phyloP scores from a whole-genome alignment of 2,797 vertebrate genomes.

The Scleropages formosus region DNA sequence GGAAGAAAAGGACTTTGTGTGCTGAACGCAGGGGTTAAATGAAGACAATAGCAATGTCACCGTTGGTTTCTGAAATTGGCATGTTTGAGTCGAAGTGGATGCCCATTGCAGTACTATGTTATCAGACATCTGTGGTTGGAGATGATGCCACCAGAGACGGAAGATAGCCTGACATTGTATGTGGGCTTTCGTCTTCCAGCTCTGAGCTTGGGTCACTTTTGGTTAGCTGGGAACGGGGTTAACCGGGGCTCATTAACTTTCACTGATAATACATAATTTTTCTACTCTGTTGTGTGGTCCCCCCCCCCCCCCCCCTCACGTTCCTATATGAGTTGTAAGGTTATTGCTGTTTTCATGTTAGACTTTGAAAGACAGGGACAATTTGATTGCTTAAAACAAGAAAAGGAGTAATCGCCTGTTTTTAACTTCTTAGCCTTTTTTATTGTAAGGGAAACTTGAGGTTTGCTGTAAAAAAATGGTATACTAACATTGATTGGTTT shows the following conservation, averaged over 20 bases:
- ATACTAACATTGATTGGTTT: too few relatives aligned
- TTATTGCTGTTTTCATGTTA: conserved; percentile 9
- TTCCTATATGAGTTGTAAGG: neutral
- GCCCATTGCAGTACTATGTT: neutral
- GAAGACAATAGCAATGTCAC: conserved; percentile 2
- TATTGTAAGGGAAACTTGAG: too few relatives aligned
- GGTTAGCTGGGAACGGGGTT: conserved; percentile 16
- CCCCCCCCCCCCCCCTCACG: too few relatives aligned
- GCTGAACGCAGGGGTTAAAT: neutral
- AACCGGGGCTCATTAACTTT: conserved; percentile 36
- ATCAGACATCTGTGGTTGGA: conserved; percentile 30
- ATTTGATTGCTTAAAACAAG: too few relatives aligned
- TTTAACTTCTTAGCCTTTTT: too few relatives aligned
- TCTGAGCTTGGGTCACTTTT: conserved; percentile 22
- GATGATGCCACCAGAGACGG: conserved; percentile 24
- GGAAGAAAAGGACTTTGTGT: neutral
- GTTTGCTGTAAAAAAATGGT: too few relatives aligned
- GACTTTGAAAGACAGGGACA: neutral
- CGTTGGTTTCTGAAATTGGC: conserved; percentile 13
- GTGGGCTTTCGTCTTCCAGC: conserved; percentile 30
- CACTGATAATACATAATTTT: conserved; percentile 28
- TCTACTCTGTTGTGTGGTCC: conserved; percentile 11
- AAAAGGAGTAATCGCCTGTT: too few relatives aligned
- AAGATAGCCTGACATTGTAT: conserved; percentile 31
- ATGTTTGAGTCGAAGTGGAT: neutral